A percentile compares a stretch with the other conserved stretches of the same genome.
These are phyloP conservation scores for Unio pictorum DNA, from an alignment of 2,888 invertebrate species.

Conservation along the genomic window DNA sequence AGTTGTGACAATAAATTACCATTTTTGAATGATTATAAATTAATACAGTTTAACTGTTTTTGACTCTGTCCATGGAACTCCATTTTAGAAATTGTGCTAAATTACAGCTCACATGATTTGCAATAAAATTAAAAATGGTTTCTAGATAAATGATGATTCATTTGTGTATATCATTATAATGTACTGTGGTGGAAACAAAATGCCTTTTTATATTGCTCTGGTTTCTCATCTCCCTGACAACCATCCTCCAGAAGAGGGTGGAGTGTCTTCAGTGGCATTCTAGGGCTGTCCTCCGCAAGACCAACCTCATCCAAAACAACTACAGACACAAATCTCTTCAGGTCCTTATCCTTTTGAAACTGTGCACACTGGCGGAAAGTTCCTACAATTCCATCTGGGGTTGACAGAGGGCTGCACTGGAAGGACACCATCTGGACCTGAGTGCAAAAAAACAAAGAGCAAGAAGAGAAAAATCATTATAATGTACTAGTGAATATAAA, in stretches of 20 bases:
- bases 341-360: conserved; percentile 61
- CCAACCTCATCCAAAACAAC: conserved; percentile 69
- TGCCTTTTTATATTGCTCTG: conserved; percentile 59
- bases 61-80: too few relatives aligned
- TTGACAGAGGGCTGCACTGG: conserved; percentile 67
- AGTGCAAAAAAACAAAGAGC: too few relatives aligned
- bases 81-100: too few relatives aligned
- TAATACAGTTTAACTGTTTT: too few relatives aligned
- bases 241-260: conserved; percentile 68
- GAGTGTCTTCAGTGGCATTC: conserved; percentile 69
- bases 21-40: too few relatives aligned
- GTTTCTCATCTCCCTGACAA: conserved; percentile 61
- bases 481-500: too few relatives aligned
- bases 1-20: too few relatives aligned
- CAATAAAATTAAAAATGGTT: too few relatives aligned
- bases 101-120: too few relatives aligned
- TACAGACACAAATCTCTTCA: conserved; percentile 60
- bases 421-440: conserved; percentile 67
- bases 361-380: conserved; percentile 64
- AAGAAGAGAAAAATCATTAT: too few relatives aligned
- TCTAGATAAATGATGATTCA: too few relatives aligned
- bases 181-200: not conserved
- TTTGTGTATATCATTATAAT: too few relatives aligned
- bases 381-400: conserved; percentile 64
- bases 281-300: conserved; percentile 66